Conservation (phyloP, 1,140 invertebrate genomes). For the Drepana arcuata region DNA sequence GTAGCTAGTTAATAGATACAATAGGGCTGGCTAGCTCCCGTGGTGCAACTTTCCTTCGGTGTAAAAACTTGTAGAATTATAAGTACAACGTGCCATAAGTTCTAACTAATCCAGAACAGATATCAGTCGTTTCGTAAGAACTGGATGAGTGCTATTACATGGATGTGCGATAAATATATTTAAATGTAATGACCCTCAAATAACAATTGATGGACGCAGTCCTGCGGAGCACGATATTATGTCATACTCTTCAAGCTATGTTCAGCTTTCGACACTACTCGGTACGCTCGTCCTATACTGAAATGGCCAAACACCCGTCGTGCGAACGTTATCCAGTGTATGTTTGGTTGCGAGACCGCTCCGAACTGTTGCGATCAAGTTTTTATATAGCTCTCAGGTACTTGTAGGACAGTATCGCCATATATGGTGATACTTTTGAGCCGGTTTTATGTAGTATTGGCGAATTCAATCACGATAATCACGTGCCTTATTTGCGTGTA, state of each 20-base stretch:
- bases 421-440: conserved; percentile 34
- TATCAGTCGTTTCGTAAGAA: conserved; percentile 54
- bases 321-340: conserved; percentile 46
- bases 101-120: conserved; percentile 39
- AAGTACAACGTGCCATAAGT: conserved; percentile 34
- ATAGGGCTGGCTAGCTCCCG: conserved; percentile 58
- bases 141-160: conserved; percentile 36
- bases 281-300: conserved; percentile 27
- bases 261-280: conserved; percentile 46
- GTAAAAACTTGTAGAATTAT: conserved; percentile 55
- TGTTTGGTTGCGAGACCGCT: conserved; percentile 42
- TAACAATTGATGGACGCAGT: neutral
- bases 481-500: conserved; percentile 36
- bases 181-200: neutral
- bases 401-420: conserved; percentile 41
- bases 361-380: conserved; percentile 51
- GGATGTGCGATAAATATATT: conserved; percentile 26
- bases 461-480: conserved; percentile 55
- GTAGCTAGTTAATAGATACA: conserved; percentile 65
- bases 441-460: conserved; percentile 49
- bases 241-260: conserved; percentile 3
- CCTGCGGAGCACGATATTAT: neutral
- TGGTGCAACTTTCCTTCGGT: conserved; percentile 53
- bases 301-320: conserved; percentile 46
- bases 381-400: conserved; percentile 55